Conservation (phyloP, 2,888 invertebrate species). For the Cataglyphis albicans region DNA sequence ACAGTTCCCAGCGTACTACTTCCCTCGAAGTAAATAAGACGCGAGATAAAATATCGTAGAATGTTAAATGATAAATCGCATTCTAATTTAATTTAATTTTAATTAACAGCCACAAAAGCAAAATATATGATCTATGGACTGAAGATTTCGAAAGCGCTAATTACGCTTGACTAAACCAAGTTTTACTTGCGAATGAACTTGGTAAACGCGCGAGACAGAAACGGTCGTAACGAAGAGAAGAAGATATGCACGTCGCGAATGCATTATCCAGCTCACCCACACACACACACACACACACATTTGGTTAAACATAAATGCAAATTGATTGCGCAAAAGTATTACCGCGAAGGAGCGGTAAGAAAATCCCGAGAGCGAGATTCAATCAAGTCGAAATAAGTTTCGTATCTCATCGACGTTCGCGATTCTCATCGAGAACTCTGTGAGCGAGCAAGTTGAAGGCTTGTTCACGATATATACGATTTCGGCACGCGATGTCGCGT, state of each 20-base stretch:
- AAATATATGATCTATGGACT: neutral
- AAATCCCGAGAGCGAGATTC: neutral
- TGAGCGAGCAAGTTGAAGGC: slow-evolving; percentile 8
- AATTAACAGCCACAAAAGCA: neutral
- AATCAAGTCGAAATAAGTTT: slow-evolving; percentile 51
- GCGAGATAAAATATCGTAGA: neutral
- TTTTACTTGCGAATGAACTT: slow-evolving; percentile 1
- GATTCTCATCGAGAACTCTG: slow-evolving; percentile 25
- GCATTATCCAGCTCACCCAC: slow-evolving; percentile 32
- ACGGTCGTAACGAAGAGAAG: slow-evolving; percentile 6
- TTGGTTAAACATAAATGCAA: slow-evolving; percentile 53
- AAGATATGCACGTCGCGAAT: slow-evolving; percentile 22
- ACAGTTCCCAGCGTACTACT: neutral
- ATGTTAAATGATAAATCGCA: slow-evolving; percentile 2
- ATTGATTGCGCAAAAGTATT: slow-evolving; percentile 70
- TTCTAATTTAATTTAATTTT: neutral
- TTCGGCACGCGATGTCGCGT: neutral
- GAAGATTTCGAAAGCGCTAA: neutral
- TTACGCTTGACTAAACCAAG: neutral
- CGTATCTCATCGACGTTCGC: slow-evolving; percentile 47
- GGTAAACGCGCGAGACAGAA: neutral
- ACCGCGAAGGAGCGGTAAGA: slow-evolving; percentile 61
- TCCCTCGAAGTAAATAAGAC: neutral
- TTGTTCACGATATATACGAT: neutral
- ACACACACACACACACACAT: neutral